phyloP scores from a whole-genome alignment of 2,797 vertebrate genomes.

The Lagocephalus sceleratus region DNA sequence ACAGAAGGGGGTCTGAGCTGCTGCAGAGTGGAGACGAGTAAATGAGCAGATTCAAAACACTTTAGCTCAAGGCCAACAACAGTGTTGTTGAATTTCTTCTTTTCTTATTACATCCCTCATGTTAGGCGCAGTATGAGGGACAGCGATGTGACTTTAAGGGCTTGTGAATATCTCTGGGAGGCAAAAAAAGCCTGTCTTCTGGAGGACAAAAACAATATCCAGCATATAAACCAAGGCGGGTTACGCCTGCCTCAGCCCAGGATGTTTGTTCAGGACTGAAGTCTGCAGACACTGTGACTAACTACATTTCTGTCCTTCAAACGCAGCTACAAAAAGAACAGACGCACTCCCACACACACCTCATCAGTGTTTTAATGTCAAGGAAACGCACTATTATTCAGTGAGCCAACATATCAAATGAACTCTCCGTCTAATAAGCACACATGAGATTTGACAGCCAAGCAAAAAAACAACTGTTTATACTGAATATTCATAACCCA shows the following conservation, averaged over 20 bases:
- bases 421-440: constrained; percentile 72
- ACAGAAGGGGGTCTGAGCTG: constrained; percentile 18
- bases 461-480: constrained; percentile 68
- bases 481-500: constrained; percentile 75
- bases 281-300: background rate
- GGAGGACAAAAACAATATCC: constrained; percentile 10
- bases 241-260: constrained; percentile 4
- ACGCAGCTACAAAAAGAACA: background rate
- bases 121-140: constrained; percentile 19
- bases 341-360: constrained; percentile 10
- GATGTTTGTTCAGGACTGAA: constrained; percentile 1
- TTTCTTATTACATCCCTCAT: constrained; percentile 29
- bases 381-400: constrained; percentile 58
- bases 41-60: constrained; percentile 35
- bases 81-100: constrained; percentile 27
- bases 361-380: constrained; percentile 62
- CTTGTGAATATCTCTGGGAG: constrained; percentile 5
- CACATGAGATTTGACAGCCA: constrained; percentile 72
- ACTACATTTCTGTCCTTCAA: background rate
- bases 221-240: constrained; percentile 1
- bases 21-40: constrained; percentile 19
- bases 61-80: constrained; percentile 24
- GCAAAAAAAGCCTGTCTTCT: constrained; percentile 1
- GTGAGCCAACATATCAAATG: constrained; percentile 59
- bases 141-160: constrained; percentile 19